Base-by-base conservation (phyloP, 2,888 invertebrate genomes). In the Strigamia transsilvanica region DNA sequence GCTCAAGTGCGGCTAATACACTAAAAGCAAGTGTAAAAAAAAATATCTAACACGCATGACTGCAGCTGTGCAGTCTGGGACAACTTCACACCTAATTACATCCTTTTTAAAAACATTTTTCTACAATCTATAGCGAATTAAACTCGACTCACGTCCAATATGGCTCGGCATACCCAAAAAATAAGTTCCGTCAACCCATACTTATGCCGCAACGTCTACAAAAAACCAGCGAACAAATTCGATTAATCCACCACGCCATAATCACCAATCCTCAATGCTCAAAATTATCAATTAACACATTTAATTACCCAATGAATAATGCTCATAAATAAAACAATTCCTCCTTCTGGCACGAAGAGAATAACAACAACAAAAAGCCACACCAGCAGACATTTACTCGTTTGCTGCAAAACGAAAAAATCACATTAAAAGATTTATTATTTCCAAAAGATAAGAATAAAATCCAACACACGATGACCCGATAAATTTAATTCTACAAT, bases 311-410 rank as follows among this genome's bases (percentile, higher is more conserved):
- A 90, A 85, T 90, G 90, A 84, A 90, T 89, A 80, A 90, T 88
- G 83, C 90, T 90, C 90, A 90, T 90, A 85, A 90, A 90, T 83
- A 90, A 89, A 5, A 90, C 90, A 85, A 91, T 87, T 18, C 90
- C 90, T 73, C 90, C 90, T 87, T 91, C 91, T 38, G 90, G 90
- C 85, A 90, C 89, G 81, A 89, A 89, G 56, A 90, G 87, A 34
- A 90, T 87, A 1, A 89, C 88, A 34, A 90, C 88, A 66, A 89
- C 87, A 83, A 90, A 89, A 86, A 90, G 88, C 90, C 91, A 91
- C n/a, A 88, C 88, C 82, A 90, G 86, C 27, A 90, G 86, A 84
- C 89, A 90, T 38, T 89, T 84, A 10, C 89, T 87, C 84, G 88
- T 89, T 87, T 89, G 90, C 90, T 90, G 87, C 38, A 88, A 88